Conservation (phyloP, 2,888 invertebrate species). For the Resseliella maxima region DNA sequence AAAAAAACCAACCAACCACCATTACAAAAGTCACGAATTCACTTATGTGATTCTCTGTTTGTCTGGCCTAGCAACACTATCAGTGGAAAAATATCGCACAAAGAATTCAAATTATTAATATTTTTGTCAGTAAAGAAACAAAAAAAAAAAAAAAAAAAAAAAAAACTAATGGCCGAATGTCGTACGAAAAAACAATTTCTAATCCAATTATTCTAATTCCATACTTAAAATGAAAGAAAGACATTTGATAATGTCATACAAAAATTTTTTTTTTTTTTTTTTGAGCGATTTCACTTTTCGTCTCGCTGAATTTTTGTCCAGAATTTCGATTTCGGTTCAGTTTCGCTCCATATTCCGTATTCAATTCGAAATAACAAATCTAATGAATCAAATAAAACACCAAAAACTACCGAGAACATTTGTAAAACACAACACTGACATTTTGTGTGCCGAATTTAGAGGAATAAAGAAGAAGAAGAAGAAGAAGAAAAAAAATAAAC, state of each 20-base stretch:
- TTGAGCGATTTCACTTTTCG: constrained; percentile 5
- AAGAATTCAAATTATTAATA: neutral
- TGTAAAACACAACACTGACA: neutral
- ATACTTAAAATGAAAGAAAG: neutral
- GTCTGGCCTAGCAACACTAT: neutral
- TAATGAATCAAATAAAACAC: neutral
- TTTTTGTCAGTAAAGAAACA: neutral
- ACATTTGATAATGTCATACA: no score
- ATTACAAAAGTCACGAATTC: constrained; percentile 10
- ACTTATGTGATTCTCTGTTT: constrained; percentile 2
- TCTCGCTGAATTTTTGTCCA: neutral
- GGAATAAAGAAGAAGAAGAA: no score
- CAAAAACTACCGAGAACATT: neutral
- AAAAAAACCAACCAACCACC: neutral
- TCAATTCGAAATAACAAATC: neutral
- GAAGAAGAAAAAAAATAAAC: no score
- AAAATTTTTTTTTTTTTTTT: neutral
- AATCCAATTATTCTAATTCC: constrained; percentile 41
- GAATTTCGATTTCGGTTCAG: neutral
- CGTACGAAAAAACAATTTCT: neutral
- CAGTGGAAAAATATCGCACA: neutral
- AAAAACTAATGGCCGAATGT: no score
- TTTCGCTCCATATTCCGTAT: neutral
- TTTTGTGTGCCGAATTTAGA: neutral
- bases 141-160: no score